Base-by-base conservation (phyloP, 2,888 invertebrate genomes). In the Oscheius sp. region DNA sequence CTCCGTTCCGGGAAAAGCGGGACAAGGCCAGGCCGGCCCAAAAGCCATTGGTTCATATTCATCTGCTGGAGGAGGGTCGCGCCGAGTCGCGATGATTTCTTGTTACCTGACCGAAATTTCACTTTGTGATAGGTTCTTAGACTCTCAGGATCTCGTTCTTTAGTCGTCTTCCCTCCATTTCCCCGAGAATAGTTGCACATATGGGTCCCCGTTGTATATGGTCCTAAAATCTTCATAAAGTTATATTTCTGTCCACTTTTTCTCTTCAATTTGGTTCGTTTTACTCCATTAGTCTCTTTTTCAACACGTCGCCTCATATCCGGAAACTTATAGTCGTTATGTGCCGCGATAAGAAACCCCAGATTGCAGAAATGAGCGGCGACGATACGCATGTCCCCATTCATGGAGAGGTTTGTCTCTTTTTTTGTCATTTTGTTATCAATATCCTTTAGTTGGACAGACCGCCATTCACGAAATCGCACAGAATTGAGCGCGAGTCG, bases 1-100 rank as follows among this genome's bases (percentile, higher is more conserved):
- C 82, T 3, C 79, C 82, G 10, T 74, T 78, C 0, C 76, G 74
- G 5, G 76, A 76, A 29, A 79, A 78, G 60, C 74, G 76, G 55
- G 81, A 81, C 32, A 53, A 68, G 42, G 50, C 42, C 65, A 76
- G 77, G 13, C 42, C 74, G 68, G 10, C 32, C 10, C 55, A 66
- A 29, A 32, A 57, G 4, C 71, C 75, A 2, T 10, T 75, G 7
- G 53, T 75, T 13, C 75, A 75, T 33, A 65, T 75, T 37, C 75
- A 75, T 51, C 59, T 71, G n/a, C 58, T 75, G 48, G 75, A 75
- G n/a, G 75, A 75, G 32, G 68, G 74, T 9, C 62, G 63, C n/a
- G 50, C 72, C 33, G 68, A 68, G 21, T 51, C 68, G 2, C 68
- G 68, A 53, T 68, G 33, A 42, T 55, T 3, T n/a, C 50, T 62